phyloP scores from a whole-genome alignment of 2,113 vertebrate genomes.

The Penelope pileata region DNA sequence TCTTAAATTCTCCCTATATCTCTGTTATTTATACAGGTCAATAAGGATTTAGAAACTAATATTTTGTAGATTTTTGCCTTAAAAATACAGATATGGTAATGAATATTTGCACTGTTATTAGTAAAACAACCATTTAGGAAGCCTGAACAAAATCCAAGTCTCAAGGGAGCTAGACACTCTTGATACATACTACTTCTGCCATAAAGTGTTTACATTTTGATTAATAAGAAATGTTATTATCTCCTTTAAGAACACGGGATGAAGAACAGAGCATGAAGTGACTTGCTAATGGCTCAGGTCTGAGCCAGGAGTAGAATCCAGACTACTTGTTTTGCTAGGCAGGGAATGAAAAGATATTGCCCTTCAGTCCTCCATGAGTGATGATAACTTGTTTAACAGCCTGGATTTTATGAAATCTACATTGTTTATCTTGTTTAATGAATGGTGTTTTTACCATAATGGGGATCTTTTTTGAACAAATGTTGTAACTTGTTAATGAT shows the following conservation, averaged over 20 bases:
- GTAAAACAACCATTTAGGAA: not conserved
- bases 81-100: not conserved
- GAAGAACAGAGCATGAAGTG: conserved; percentile 9
- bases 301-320: conserved; percentile 5
- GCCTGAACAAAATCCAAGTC: not conserved
- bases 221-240: conserved; percentile 7
- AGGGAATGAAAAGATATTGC: not conserved
- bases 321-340: not conserved
- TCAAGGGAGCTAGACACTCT: not conserved
- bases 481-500: not conserved
- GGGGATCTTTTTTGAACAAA: not conserved
- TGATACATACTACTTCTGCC: not conserved
- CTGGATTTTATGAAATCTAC: not conserved
- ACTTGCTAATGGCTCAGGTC: not conserved
- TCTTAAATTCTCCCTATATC: not conserved
- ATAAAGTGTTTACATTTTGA: not conserved
- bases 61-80: not conserved
- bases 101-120: not conserved
- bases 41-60: not conserved
- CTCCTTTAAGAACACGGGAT: not conserved
- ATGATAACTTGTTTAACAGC: not conserved
- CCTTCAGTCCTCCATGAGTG: not conserved
- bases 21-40: not conserved
- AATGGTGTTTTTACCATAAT: not conserved
- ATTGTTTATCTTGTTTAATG: not conserved